Base-by-base conservation (phyloP, 1,140 invertebrate genomes). In the Copidosoma floridanum region DNA sequence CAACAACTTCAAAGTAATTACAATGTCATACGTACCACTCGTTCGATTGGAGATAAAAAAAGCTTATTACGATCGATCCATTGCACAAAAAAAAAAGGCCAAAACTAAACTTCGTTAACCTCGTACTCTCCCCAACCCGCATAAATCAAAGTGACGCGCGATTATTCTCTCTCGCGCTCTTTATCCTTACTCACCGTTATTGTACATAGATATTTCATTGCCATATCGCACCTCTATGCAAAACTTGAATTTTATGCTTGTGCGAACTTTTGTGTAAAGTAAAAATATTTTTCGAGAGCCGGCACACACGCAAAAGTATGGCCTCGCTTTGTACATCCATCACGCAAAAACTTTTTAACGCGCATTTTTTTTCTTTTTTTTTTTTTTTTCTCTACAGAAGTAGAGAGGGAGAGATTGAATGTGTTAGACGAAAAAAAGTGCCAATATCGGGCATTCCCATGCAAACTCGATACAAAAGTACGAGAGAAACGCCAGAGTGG, bases 211-310 rank as follows among this genome's bases (percentile, higher is more conserved):
- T 35, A 35, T 41, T 53, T 41, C 18, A 41, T 55, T 23, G 40
- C 5, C 18, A 16, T n/a, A 24, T 5, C n/a, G n/a, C n/a, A n/a
- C n/a, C n/a, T n/a, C 11, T 41, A 44, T 23, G 3, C 4, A 2
- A 46, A 43, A 55, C 18, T 57, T 37, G 32, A 11, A 24, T 47
- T 44, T 40, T 41, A n/a, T 40, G n/a, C 8, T 35, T n/a, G 16
- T 20, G 26, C 27, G 1, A 35, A 35, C 46, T 11, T 23, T 35
- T 37, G 24, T 47, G 7, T 26, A 18, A 23, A 26, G 52, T 37
- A 26, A 26, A 57, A 57, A 18, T 57, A 18, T 57, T n/a, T n/a
- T 47, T 57, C 12, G 29, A 47, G 44, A 32, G 18, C 4, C 3
- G n/a, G n/a, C n/a, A n/a, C n/a, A n/a, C n/a, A 20, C 16, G 24